Conservation (phyloP, 2,888 invertebrate genomes). For the Diplolepis rosae region DNA sequence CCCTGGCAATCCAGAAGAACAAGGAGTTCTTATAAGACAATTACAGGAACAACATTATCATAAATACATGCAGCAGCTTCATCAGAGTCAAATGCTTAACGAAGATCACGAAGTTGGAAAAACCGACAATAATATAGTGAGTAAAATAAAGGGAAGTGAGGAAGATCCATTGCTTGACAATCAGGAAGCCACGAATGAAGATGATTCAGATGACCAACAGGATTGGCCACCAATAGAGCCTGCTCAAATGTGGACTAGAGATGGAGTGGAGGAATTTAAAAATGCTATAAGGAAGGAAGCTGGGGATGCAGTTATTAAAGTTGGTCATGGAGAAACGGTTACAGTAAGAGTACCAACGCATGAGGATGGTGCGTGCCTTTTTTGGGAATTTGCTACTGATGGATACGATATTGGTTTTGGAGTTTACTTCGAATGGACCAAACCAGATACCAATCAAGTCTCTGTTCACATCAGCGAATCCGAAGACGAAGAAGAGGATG, state of each 20-base stretch:
- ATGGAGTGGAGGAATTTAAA: conserved; percentile 93
- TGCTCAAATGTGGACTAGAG: conserved; percentile 97
- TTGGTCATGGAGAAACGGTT: conserved; percentile 97
- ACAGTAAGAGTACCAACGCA: conserved; percentile 98
- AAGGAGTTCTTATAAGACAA: conserved; percentile 93
- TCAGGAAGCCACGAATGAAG: conserved; percentile 55
- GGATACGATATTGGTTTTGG: conserved; percentile 98
- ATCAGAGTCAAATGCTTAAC: conserved; percentile 72
- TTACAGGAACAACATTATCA: conserved; percentile 99
- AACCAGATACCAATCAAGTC: conserved; percentile 86
- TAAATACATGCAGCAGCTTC: conserved; percentile 97
- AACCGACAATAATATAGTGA: conserved; percentile 57
- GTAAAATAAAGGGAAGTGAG: conserved; percentile 57
- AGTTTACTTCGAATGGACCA: conserved; percentile 98
- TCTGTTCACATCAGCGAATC: conserved; percentile 98
- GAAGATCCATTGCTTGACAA: conserved; percentile 47
- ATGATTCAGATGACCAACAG: conserved; percentile 63
- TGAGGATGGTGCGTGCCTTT: conserved; percentile 91
- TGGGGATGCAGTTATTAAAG: conserved; percentile 92
- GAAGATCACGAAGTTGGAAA: conserved; percentile 62
- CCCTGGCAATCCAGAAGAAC: conserved; percentile 89
- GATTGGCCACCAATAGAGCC: conserved; percentile 78
- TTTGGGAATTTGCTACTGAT: conserved; percentile 99
- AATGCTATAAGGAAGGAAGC: conserved; percentile 86
- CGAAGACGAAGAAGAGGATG: conserved; percentile 89